Conservation (phyloP, 2,113 vertebrate species). For the Semnornis frantzii region DNA sequence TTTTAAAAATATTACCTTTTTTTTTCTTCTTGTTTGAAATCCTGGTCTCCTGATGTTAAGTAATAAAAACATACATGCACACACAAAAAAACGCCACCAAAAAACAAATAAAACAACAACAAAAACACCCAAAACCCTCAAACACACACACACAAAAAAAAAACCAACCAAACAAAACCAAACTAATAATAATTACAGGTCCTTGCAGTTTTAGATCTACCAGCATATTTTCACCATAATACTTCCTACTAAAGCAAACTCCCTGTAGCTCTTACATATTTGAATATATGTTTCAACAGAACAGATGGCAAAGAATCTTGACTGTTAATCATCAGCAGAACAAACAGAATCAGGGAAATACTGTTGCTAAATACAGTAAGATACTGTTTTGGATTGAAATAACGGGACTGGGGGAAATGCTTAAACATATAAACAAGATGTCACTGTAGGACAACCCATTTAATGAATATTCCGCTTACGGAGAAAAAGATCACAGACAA, state of each 20-base stretch:
- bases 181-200: not conserved
- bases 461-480: not conserved
- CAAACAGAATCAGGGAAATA: not conserved
- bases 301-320: not conserved
- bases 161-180: no score
- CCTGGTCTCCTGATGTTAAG: not conserved
- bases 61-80: no score
- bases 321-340: not conserved
- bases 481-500: not conserved
- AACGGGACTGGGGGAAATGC: not conserved
- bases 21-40: not conserved
- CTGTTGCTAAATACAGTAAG: not conserved
- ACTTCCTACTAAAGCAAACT: not conserved
- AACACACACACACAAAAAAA: not conserved
- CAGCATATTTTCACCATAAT: not conserved
- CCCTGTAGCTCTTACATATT: not conserved
- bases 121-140: rapidly evolving
- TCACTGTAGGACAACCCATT: not conserved
- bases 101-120: no score
- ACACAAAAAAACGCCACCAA: no score
- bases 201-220: not conserved
- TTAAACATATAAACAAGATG: not conserved
- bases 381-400: not conserved
- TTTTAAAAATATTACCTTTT: not conserved
- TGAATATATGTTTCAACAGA: not conserved